Conservation (phyloP, 2,797 vertebrate species). For the Dromococcyx pavoninus region DNA sequence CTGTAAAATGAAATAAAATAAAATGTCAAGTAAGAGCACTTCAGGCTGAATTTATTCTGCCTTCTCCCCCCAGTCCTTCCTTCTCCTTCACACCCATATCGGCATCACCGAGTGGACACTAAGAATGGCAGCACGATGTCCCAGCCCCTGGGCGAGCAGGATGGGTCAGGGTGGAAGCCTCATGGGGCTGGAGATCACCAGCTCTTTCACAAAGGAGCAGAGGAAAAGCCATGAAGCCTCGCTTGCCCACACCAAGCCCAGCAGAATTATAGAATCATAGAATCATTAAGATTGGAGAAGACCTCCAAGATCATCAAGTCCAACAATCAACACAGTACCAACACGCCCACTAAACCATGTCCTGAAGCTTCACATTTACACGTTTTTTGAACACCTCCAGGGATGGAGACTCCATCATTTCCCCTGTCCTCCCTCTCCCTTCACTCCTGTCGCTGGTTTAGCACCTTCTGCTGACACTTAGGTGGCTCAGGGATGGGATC, state of each 20-base stretch:
- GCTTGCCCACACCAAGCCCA: accelerated
- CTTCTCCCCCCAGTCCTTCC: neutral
- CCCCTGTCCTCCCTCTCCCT: neutral
- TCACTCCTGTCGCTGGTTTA: neutral
- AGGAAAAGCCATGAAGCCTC: neutral
- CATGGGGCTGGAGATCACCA: accelerated
- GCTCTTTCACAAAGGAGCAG: neutral
- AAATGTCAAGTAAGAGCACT: neutral
- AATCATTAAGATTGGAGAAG: no score
- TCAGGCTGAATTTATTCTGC: neutral
- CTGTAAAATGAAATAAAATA: neutral
- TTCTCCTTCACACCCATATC: neutral
- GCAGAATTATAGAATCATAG: neutral
- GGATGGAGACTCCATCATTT: neutral
- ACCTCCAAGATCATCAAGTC: no score
- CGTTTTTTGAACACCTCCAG: no score
- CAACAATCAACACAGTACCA: no score
- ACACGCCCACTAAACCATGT: no score
- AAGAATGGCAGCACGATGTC: neutral
- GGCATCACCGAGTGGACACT: neutral
- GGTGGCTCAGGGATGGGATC: accelerated
- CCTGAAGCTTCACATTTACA: no score
- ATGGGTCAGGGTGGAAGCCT: neutral
- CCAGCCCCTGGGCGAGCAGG: neutral
- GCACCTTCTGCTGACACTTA: neutral